phyloP scores from a whole-genome alignment of 2,797 vertebrate genomes.

The Coranthus polyacanthus region DNA sequence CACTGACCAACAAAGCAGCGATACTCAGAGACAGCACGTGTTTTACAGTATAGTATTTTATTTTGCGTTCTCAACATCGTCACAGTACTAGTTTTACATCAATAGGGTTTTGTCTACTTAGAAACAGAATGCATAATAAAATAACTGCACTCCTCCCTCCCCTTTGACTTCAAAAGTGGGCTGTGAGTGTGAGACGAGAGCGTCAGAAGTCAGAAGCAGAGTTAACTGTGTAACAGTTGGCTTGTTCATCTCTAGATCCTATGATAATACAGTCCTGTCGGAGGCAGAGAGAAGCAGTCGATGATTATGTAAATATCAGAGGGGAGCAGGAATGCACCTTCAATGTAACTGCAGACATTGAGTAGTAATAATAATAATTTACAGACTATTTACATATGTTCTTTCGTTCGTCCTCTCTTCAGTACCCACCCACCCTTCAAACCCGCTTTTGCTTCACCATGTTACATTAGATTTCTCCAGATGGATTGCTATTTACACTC shows the following conservation, averaged over 20 bases:
- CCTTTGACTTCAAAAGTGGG: conserved; percentile 84
- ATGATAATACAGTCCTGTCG: conserved; percentile 82
- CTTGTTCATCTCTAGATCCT: conserved; percentile 82
- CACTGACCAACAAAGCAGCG: conserved; percentile 17
- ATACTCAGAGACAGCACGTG: conserved; percentile 11
- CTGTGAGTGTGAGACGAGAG: conserved; percentile 83
- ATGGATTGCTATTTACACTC: conserved; percentile 82
- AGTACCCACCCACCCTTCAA: conserved; percentile 58
- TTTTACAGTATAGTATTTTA: conserved; percentile 89
- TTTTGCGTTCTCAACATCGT: conserved; percentile 92
- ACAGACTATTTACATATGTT: conserved; percentile 87
- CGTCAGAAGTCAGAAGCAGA: conserved; percentile 72
- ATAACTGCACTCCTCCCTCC: conserved; percentile 88
- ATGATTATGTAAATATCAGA: conserved; percentile 79
- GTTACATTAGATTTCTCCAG: conserved; percentile 53
- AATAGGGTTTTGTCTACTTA: conserved; percentile 89
- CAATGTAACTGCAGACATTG: conserved; percentile 83
- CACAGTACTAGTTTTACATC: conserved; percentile 96
- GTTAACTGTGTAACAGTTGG: conserved; percentile 83
- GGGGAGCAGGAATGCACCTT: conserved; percentile 80
- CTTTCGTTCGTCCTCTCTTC: conserved; percentile 65
- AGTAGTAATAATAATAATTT: conserved; percentile 84
- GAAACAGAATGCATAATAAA: conserved; percentile 93
- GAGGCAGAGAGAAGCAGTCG: conserved; percentile 78
- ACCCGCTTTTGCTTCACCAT: conserved; percentile 15